phyloP scores from a whole-genome alignment of 2,888 invertebrate genomes.

The Tenthredo notha region DNA sequence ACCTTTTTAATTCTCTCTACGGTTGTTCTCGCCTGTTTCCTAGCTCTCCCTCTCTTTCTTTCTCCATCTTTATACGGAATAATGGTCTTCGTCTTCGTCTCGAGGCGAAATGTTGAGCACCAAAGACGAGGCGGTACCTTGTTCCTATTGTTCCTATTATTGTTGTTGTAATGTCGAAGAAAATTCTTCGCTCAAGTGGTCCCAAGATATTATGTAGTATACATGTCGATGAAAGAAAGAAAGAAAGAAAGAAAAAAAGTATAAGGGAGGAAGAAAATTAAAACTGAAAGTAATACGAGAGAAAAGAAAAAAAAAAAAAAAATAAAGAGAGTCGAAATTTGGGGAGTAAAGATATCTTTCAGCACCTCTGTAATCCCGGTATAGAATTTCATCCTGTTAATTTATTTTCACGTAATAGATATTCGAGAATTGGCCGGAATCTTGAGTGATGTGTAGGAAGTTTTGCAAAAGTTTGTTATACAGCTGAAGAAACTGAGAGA shows the following conservation, averaged over 20 bases:
- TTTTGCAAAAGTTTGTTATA: neutral
- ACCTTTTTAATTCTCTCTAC: slow-evolving; percentile 10
- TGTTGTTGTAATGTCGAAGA: slow-evolving; percentile 11
- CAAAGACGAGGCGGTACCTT: neutral
- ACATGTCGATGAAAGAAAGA: neutral
- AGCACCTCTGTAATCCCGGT: neutral
- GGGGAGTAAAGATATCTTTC: neutral
- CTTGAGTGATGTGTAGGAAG: neutral
- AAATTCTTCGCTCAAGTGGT: neutral
- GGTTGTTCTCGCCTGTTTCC: neutral
- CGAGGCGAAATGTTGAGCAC: neutral
- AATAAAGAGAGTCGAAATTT: neutral
- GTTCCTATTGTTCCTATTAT: slow-evolving; percentile 13
- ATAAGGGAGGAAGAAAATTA: neutral
- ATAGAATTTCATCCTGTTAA: neutral
- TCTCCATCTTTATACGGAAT: neutral
- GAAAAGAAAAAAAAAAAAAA: no score
- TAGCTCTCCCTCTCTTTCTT: neutral
- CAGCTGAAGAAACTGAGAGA: neutral
- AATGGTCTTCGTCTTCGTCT: neutral
- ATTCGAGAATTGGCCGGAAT: neutral
- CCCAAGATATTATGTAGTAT: neutral
- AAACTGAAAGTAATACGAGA: neutral
- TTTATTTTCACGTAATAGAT: neutral
- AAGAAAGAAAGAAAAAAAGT: neutral